Conservation (phyloP, 64 coral and sea anemone genomes). For the Dendrophyllia cribrosa region DNA sequence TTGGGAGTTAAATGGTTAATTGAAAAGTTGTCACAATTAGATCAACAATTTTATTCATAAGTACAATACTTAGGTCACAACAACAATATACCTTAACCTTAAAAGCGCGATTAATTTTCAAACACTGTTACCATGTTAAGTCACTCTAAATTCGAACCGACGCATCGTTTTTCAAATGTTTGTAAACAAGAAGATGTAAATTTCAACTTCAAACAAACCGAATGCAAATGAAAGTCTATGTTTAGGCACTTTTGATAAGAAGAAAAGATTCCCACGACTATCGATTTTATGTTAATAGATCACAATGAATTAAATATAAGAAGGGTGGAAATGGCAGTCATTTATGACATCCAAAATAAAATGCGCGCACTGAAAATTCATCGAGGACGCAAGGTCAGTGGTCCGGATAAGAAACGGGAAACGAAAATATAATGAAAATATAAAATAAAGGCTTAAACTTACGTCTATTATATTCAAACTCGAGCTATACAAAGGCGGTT, state of each 20-base stretch:
- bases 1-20: too few relatives aligned
- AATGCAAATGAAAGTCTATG: conserved; percentile 2
- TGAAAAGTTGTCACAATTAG: too few relatives aligned
- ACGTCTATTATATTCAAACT: not conserved
- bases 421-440: not conserved
- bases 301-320: not conserved
- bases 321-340: not conserved
- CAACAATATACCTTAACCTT: too few relatives aligned
- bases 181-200: not conserved
- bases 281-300: not conserved
- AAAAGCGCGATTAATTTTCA: too few relatives aligned
- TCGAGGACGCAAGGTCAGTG: too few relatives aligned
- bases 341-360: not conserved
- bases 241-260: conserved; percentile 3
- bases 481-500: not conserved
- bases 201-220: conserved; percentile 31
- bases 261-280: conserved; percentile 33
- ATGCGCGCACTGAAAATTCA: too few relatives aligned
- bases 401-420: too few relatives aligned
- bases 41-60: too few relatives aligned
- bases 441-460: not conserved
- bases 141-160: not conserved
- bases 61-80: too few relatives aligned
- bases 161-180: not conserved
- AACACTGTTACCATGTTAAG: too few relatives aligned